These are phyloP conservation scores for Pseudolaguvia tuberculata DNA, from an alignment of 2,113 vertebrate species.

Conservation along the genomic window DNA sequence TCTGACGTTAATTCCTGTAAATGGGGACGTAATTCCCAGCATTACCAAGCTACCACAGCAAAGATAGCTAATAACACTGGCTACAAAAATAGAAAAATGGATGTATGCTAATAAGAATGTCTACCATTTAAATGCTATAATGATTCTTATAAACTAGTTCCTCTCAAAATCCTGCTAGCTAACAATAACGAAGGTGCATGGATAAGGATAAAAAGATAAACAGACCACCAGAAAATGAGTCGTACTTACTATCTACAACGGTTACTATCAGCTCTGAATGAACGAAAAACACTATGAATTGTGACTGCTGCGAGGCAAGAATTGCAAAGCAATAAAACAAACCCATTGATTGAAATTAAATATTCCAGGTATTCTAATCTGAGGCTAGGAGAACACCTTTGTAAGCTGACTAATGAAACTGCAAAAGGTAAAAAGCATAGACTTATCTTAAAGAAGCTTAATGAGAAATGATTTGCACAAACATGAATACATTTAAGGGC, in stretches of 20 bases:
- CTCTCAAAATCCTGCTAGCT: too few species aligned
- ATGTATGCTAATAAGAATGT: too few species aligned
- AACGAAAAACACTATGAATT: not conserved
- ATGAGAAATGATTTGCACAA: too few species aligned
- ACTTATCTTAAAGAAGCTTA: too few species aligned
- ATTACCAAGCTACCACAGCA: too few species aligned
- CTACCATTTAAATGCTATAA: too few species aligned
- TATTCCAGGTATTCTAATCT: not conserved
- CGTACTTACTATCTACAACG: not conserved
- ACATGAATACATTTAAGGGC: too few species aligned
- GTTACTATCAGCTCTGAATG: not conserved
- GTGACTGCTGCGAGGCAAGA: not conserved
- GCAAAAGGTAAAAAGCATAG: constrained; percentile 19
- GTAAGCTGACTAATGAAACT: constrained; percentile 3
- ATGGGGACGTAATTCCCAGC: too few species aligned
- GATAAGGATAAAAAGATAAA: not conserved
- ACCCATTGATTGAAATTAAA: constrained; percentile 3
- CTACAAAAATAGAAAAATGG: too few species aligned
- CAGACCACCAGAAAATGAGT: not conserved
- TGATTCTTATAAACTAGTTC: too few species aligned
- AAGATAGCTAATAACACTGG: too few species aligned
- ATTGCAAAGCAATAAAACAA: constrained; percentile 15
- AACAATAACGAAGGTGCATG: not conserved
- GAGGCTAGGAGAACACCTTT: not conserved
- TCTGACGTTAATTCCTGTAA: too few species aligned